Percentiles rank a stretch among this genome's conserved stretches.
Evolutionary conservation across 2,888 invertebrate species (phyloP).

Genomic region (Pyrochroa serraticornis): DNA sequence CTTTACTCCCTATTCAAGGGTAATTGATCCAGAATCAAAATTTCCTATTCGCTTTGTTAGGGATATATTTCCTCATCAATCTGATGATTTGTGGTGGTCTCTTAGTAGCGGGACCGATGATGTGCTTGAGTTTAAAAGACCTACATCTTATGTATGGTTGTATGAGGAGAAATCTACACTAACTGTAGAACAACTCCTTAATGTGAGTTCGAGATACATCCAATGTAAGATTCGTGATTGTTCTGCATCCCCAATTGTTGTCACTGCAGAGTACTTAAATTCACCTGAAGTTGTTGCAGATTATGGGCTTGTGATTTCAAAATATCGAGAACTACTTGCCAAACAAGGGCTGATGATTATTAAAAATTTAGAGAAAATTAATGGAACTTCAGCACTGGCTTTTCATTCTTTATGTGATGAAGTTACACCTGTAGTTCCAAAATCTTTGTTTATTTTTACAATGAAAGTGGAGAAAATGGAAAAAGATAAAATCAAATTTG

Average conservation of each 20-base stretch:
- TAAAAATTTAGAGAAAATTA: constrained; percentile 51
- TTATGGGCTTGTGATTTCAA: constrained; percentile 47
- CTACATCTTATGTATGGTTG: constrained; percentile 55
- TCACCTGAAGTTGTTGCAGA: constrained; percentile 41
- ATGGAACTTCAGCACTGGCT: constrained; percentile 57
- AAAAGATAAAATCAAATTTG: constrained; percentile 39
- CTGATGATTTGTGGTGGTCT: constrained; percentile 50
- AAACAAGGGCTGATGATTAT: constrained; percentile 51
- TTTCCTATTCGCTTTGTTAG: constrained; percentile 35
- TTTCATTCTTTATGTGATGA: constrained; percentile 67
- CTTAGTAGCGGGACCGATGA: constrained; percentile 51
- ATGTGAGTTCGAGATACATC: constrained; percentile 49
- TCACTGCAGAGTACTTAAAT: constrained; percentile 47
- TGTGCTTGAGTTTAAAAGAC: constrained; percentile 44
- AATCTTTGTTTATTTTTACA: constrained; percentile 58
- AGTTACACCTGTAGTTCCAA: constrained; percentile 57
- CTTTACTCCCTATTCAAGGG: too few relatives aligned
- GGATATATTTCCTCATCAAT: constrained; percentile 50
- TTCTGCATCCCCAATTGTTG: constrained; percentile 35
- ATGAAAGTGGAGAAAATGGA: constrained; percentile 47
- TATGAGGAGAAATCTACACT: constrained; percentile 46
- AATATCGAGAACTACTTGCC: constrained; percentile 41
- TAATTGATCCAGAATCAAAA: too few relatives aligned
- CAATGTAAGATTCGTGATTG: constrained; percentile 39
- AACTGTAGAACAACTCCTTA: constrained; percentile 47